Conservation (phyloP, 2,113 vertebrate genomes). For the Ochotona curzoniae region DNA sequence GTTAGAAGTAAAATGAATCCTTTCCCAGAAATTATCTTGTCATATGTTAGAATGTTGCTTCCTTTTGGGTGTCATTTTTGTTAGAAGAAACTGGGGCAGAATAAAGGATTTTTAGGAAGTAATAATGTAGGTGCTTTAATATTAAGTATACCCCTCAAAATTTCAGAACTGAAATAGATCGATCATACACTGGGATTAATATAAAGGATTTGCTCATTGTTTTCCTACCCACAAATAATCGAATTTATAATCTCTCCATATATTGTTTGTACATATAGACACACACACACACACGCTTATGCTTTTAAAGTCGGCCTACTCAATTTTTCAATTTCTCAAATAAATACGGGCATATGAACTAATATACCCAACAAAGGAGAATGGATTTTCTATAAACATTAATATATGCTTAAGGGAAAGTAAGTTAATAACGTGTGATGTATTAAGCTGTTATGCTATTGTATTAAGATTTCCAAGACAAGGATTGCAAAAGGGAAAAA, state of each 20-base stretch:
- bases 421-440: neutral
- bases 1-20: conserved; percentile 74
- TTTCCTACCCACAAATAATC: neutral
- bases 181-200: neutral
- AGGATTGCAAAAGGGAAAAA: neutral
- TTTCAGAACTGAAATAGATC: neutral
- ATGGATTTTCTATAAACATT: neutral
- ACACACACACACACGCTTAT: neutral
- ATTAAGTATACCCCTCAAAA: neutral
- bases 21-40: conserved; percentile 66
- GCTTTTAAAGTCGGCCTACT: neutral
- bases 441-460: neutral
- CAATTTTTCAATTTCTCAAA: neutral
- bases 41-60: conserved; percentile 62
- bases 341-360: neutral
- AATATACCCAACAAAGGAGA: neutral
- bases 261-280: no score
- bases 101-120: neutral
- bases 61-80: conserved; percentile 48
- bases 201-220: neutral
- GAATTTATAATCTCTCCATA: neutral
- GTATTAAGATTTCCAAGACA: neutral
- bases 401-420: neutral
- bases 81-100: conserved; percentile 16
- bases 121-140: neutral